phyloP scores from a whole-genome alignment of 2,888 invertebrate genomes.

The Lumbricus terrestris region DNA sequence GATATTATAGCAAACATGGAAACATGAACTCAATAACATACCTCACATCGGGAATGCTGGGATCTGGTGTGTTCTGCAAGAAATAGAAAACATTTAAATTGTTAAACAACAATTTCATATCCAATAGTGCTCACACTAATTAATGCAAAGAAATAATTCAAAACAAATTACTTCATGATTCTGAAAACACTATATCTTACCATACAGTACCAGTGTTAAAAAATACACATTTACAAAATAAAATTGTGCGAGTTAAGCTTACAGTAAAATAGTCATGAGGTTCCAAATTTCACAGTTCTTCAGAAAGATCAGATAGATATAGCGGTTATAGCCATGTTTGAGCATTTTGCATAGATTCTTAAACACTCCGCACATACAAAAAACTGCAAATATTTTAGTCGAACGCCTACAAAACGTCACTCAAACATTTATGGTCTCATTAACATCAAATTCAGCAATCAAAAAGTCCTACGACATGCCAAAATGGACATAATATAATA shows the following conservation, averaged over 20 bases:
- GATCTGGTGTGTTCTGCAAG: constrained; percentile 7
- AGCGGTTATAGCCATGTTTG: neutral
- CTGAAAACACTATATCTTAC: too few relatives aligned
- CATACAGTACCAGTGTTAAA: too few relatives aligned
- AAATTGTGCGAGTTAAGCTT: too few relatives aligned
- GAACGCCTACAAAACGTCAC: too few relatives aligned
- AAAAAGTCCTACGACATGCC: too few relatives aligned
- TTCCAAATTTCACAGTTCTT: neutral
- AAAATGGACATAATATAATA: neutral
- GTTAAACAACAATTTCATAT: neutral
- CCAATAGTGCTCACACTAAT: neutral
- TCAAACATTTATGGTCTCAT: too few relatives aligned
- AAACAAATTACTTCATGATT: neutral
- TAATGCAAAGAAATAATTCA: neutral
- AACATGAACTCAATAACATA: neutral
- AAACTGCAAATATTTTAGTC: too few relatives aligned
- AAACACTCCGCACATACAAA: too few relatives aligned
- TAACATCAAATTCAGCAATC: too few relatives aligned
- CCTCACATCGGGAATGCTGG: constrained; percentile 17
- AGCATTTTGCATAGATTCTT: too few relatives aligned
- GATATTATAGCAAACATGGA: neutral
- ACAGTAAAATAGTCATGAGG: neutral
- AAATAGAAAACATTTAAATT: neutral
- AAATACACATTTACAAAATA: too few relatives aligned
- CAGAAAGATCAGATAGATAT: neutral